A percentile compares a stretch with the other conserved stretches of the same genome.
Conservation (phyloP, 2,113 vertebrate species). For the Protobothrops mucrosquamatus region DNA sequence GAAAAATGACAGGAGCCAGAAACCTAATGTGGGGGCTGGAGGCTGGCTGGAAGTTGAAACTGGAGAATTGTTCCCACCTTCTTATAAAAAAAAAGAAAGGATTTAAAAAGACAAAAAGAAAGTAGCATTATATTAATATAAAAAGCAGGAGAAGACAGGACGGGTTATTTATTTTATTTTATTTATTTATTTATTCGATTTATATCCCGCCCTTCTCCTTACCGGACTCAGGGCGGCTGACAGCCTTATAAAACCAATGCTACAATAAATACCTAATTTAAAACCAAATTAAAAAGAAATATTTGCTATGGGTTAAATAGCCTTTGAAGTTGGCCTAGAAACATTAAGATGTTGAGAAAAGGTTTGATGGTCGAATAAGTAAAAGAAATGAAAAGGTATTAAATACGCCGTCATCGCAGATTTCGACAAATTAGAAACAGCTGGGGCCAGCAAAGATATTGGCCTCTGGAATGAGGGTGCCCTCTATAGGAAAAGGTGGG, state of each 20-base stretch:
- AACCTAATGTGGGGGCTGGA: neutral
- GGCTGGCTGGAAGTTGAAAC: neutral
- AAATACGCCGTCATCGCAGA: neutral
- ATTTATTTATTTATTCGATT: too few species aligned
- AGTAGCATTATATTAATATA: neutral
- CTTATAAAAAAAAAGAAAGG: neutral
- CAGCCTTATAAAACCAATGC: too few species aligned
- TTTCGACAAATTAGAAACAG: neutral
- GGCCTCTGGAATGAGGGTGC: slow-evolving; percentile 16
- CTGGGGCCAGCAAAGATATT: neutral
- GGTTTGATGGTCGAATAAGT: neutral
- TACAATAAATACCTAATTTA: too few species aligned
- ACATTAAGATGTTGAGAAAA: neutral
- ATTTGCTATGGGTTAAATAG: neutral
- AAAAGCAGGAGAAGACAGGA: neutral
- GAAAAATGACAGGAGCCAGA: neutral
- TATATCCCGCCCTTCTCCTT: too few species aligned
- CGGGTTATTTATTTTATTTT: too few species aligned
- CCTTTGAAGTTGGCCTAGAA: neutral
- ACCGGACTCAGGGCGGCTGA: too few species aligned
- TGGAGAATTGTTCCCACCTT: neutral
- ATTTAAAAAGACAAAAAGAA: neutral
- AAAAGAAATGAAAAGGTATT: neutral
- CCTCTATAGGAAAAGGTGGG: slow-evolving; percentile 30
- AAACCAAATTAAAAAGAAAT: too few species aligned